Percentiles rank a stretch among this genome's conserved stretches.
These are phyloP conservation scores for Teleogryllus occipitalis DNA, from an alignment of 1,140 invertebrate genomes.

Conservation along the genomic window DNA sequence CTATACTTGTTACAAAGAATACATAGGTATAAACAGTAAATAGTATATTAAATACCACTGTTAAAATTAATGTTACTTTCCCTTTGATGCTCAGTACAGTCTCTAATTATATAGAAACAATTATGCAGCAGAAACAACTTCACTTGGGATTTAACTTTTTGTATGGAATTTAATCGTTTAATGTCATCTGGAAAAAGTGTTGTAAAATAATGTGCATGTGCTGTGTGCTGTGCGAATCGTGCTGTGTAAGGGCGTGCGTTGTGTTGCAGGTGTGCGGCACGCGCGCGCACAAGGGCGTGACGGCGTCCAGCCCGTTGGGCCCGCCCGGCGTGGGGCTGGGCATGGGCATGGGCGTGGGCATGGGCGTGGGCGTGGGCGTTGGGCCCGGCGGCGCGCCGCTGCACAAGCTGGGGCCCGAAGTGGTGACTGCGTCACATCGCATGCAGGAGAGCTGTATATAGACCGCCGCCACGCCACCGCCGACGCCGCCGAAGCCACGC, in stretches of 20 bases:
- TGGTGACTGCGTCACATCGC: conserved; percentile 71
- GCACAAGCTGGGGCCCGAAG: conserved; percentile 49
- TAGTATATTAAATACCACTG: too few species aligned
- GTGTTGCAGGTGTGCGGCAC: conserved; percentile 10
- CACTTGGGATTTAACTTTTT: too few species aligned
- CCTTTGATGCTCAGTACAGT: too few species aligned
- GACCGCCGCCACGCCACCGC: not conserved
- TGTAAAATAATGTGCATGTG: not conserved
- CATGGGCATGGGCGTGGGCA: conserved; percentile 25
- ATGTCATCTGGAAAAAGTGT: too few species aligned
- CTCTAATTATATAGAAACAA: too few species aligned
- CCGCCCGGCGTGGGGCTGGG: not conserved
- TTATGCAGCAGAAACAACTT: too few species aligned
- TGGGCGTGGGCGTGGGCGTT: conserved; percentile 49
- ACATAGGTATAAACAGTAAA: too few species aligned
- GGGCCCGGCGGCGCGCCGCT: not conserved
- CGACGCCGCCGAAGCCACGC: not conserved
- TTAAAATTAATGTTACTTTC: too few species aligned
- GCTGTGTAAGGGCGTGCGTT: not conserved
- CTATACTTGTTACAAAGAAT: too few species aligned
- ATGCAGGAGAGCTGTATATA: conserved; percentile 85
- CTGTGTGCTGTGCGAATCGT: not conserved
- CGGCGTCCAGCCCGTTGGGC: conserved; percentile 16
- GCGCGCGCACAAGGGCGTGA: conserved; percentile 22
- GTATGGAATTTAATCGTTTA: too few species aligned